Base-by-base conservation (phyloP, 2,888 invertebrate species). In the Papilio elwesi region DNA sequence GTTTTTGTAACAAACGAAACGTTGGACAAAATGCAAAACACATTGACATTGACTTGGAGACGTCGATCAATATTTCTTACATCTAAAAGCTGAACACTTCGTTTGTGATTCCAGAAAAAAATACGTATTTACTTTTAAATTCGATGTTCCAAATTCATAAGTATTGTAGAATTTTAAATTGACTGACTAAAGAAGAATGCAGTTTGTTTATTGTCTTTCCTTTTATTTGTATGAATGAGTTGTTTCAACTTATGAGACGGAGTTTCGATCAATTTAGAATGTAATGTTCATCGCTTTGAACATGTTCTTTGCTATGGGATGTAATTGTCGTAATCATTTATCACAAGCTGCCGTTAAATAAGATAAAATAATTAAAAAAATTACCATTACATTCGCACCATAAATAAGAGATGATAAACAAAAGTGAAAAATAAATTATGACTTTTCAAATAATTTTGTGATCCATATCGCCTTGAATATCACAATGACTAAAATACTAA, bases 81-180 rank as follows among this genome's bases (percentile, higher is more conserved):
- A 16, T 36, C 38, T 68, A 13, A 53, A 36, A 68, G 38, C 13
- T 47, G 63, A 63, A 72, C 36, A 48, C 53, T 36, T 63, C 16
- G 49, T 68, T 72, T 68, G 47, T 68, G 55, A 72, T 48, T 38
- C 67, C n/a, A 52, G 11, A 63, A 71, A 43, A 51, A 63, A 12
- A 53, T 13, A 15, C 36, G 47, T 63, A 49, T 64, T 49, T 38
- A 68, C 52, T 72, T 72, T 48, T 8, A 72, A 72, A 70, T 65
- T 55, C 0, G 36, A 64, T n/a, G 70, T 53, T 55, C 36, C 38
- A 55, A 57, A 65, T 70, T 65, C 53, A 65, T 64, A 70, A 43
- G 68, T 16, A 57, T 68, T 49, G 43, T n/a, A 62, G 59, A 62
- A 62, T 62, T 62, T 62, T 62, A 62, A 62, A 62, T 62, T 62